A percentile compares a stretch with the other conserved stretches of the same genome.
Evolutionary conservation across 2,113 vertebrate genomes (phyloP).

Genomic region (Poeciliopsis retropinna): DNA sequence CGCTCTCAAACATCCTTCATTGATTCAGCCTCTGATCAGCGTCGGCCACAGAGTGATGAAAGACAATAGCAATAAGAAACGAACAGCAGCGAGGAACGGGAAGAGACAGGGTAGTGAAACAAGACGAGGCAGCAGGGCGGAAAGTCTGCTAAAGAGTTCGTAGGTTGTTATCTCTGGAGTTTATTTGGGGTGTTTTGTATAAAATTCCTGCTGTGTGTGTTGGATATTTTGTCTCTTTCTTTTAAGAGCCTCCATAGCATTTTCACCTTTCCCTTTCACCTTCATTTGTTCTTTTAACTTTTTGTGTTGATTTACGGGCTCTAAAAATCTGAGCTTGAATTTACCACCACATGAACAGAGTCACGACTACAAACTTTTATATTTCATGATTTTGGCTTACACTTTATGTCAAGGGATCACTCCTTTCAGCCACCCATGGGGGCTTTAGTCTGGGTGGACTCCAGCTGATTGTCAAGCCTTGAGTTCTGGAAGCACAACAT

Average conservation of each 20-base stretch:
- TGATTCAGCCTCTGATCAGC: constrained; percentile 64
- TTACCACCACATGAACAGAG: not conserved
- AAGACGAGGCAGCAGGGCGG: constrained; percentile 52
- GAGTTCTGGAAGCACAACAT: too few relatives aligned
- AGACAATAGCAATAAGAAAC: constrained; percentile 68
- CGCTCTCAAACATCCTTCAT: constrained; percentile 41
- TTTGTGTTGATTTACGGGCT: not conserved
- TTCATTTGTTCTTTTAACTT: not conserved
- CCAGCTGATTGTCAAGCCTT: too few relatives aligned
- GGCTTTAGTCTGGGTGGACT: too few relatives aligned
- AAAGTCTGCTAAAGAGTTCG: constrained; percentile 55
- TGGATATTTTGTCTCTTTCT: not conserved
- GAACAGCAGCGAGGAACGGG: constrained; percentile 62
- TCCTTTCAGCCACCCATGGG: too few relatives aligned
- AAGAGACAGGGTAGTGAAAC: constrained; percentile 37
- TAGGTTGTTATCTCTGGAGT: constrained; percentile 55
- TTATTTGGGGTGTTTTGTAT: constrained; percentile 50
- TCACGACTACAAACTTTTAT: not conserved
- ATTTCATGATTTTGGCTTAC: not conserved
- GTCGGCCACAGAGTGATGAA: constrained; percentile 69
- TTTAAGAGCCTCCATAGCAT: not conserved
- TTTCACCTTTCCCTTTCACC: not conserved
- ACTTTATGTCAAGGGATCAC: too few relatives aligned
- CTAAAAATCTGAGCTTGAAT: constrained; percentile 2
- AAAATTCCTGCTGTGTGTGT: constrained; percentile 30